Evolutionary conservation across 2,797 vertebrate species (phyloP), one percentile per base, ranked within the genome.

Genomic region (Pelochelys cantorii): DNA sequence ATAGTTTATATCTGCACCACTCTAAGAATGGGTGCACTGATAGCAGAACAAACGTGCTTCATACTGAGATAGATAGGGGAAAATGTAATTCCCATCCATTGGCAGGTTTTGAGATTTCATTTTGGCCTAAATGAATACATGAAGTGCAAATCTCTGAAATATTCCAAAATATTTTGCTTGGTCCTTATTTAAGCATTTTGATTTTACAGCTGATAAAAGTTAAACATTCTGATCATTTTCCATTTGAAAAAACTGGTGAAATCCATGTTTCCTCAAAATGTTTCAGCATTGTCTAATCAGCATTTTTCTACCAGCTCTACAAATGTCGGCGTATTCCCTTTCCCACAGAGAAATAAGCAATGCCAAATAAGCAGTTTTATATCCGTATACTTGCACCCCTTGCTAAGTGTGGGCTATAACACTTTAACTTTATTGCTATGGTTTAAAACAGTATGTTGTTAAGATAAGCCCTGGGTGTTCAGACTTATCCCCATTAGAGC

Each of bases 91-190:
- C 37, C n/a, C 88, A 60, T 53, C 60, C 83, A 3, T 10, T 83
- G 53, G 23, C 55, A 85, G 90, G 27, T 42, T 65, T 23, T 14
- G 60, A 62, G 22, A 75, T 52, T 75, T 71, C 37, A 3, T 86
- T 82, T 68, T 11, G 89, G 92, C 34, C 79, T 23, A 7, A 82
- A 88, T n/a, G 14, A 55, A 81, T 68, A 31, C 85, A 77, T 84
- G 77, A 90, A 91, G 42, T 34, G 91, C 55, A 92, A 94, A 87
- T 65, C 82, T 48, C 48, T 65, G 42, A 65, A 65, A 65, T 29
- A 60, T 60, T 60, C 27, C 59, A 60, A 60, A 60, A 60, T 65
- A 15, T 31, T 31, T 65, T n/a, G 60, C 13, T 65, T 17, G 31
- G 62, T 31, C 62, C 31, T 65, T 65, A 65, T 65, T 65, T n/a